These are phyloP conservation scores for Oscheius sp. DNA, from an alignment of 1,140 invertebrate species.

Conservation along the genomic window DNA sequence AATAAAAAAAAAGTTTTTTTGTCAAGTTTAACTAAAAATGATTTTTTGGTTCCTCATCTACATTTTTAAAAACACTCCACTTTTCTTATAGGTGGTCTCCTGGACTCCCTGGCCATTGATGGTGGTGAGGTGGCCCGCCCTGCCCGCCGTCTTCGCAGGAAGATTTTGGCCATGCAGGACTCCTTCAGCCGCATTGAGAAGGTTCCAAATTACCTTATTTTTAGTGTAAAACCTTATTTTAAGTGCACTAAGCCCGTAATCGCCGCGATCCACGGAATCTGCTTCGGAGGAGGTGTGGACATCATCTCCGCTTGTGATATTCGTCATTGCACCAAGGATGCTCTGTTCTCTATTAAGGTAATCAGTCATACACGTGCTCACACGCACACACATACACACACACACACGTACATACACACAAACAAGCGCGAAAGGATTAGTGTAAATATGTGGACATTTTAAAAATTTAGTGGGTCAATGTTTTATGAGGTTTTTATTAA, in stretches of 20 bases:
- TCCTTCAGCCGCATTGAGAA: slow-evolving; percentile 13
- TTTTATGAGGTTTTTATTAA: too few relatives aligned
- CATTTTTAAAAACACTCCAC: too few relatives aligned
- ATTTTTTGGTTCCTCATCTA: too few relatives aligned
- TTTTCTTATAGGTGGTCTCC: background rate
- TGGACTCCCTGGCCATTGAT: background rate
- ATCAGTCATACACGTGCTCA: background rate
- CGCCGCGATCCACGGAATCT: slow-evolving; percentile 31
- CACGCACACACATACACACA: too few relatives aligned
- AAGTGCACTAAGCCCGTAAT: slow-evolving; percentile 32
- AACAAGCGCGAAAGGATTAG: too few relatives aligned
- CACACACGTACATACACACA: too few relatives aligned
- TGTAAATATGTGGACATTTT: too few relatives aligned
- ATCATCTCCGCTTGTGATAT: slow-evolving; percentile 35
- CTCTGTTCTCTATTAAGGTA: slow-evolving; percentile 32
- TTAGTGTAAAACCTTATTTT: background rate
- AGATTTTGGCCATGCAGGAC: background rate
- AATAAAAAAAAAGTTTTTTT: too few relatives aligned
- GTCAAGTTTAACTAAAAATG: too few relatives aligned
- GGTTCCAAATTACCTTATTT: background rate
- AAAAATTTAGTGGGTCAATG: too few relatives aligned
- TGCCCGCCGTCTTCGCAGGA: background rate
- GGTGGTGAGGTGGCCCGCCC: background rate
- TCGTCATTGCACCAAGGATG: slow-evolving; percentile 26
- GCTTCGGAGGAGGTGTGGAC: slow-evolving; percentile 30